Evolutionary conservation across 2,888 invertebrate species (phyloP).

Genomic region (Nephrotoma flavescens): DNA sequence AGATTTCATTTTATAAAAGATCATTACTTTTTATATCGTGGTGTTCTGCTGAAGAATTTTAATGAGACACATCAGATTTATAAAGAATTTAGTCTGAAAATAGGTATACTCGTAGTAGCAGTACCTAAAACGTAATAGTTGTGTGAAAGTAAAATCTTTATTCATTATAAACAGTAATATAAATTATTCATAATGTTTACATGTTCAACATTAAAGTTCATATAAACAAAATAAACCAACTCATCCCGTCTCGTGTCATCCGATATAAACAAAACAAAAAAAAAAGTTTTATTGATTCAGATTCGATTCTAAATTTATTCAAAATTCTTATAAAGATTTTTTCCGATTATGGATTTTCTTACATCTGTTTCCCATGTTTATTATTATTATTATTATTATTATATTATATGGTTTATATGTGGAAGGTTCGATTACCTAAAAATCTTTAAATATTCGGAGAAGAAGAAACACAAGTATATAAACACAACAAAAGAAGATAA

Average conservation of each 20-base stretch:
- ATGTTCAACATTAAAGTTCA: neutral
- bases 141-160: neutral
- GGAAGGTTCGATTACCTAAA: neutral
- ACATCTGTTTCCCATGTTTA: neutral
- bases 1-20: neutral
- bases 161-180: neutral
- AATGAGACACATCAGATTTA: neutral
- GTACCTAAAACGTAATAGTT: neutral
- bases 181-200: neutral
- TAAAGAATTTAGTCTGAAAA: neutral
- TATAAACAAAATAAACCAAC: neutral
- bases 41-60: neutral
- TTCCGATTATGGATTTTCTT: neutral
- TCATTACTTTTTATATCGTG: neutral
- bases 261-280: neutral
- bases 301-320: neutral
- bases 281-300: neutral
- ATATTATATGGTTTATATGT: neutral
- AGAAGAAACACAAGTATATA: neutral
- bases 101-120: neutral
- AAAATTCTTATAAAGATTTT: neutral
- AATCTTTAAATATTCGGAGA: neutral
- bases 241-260: neutral
- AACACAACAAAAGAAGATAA: neutral
- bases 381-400: neutral